A percentile compares a stretch with the other conserved stretches of the same genome.
phyloP scores from a whole-genome alignment of 2,113 vertebrate species.

The Nerophis ophidion region DNA sequence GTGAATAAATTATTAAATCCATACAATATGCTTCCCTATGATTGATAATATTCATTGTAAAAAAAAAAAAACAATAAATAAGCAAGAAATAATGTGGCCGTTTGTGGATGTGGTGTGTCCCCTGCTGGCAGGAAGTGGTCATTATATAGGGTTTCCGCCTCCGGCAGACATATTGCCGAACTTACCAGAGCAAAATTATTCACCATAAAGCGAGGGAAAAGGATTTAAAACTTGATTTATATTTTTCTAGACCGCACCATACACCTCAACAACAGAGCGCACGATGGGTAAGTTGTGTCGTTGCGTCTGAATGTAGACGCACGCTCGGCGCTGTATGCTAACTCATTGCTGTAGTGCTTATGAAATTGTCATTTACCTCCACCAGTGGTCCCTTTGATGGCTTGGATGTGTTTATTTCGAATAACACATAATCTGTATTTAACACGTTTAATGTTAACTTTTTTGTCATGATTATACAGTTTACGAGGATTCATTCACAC shows the following conservation, averaged over 20 bases:
- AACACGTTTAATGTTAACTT: background rate
- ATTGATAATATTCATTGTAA: too few species aligned
- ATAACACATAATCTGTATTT: too few species aligned
- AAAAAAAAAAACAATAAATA: too few species aligned
- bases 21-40: too few species aligned
- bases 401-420: background rate
- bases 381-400: background rate
- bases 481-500: background rate
- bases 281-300: slow-evolving; percentile 66
- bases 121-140: slow-evolving; percentile 40
- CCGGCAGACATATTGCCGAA: slow-evolving; percentile 72
- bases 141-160: slow-evolving; percentile 43
- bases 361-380: slow-evolving; percentile 21
- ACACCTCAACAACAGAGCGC: slow-evolving; percentile 21
- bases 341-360: slow-evolving; percentile 9
- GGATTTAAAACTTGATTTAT: slow-evolving; percentile 39
- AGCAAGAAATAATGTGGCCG: background rate
- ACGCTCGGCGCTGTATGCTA: background rate
- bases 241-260: slow-evolving; percentile 15
- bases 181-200: slow-evolving; percentile 64
- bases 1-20: too few species aligned
- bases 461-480: background rate
- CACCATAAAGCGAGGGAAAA: slow-evolving; percentile 45
- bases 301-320: too few species aligned
- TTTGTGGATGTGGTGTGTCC: slow-evolving; percentile 17